Evolutionary conservation across 2,888 invertebrate genomes (phyloP).

Genomic region (Escarpia spicata): DNA sequence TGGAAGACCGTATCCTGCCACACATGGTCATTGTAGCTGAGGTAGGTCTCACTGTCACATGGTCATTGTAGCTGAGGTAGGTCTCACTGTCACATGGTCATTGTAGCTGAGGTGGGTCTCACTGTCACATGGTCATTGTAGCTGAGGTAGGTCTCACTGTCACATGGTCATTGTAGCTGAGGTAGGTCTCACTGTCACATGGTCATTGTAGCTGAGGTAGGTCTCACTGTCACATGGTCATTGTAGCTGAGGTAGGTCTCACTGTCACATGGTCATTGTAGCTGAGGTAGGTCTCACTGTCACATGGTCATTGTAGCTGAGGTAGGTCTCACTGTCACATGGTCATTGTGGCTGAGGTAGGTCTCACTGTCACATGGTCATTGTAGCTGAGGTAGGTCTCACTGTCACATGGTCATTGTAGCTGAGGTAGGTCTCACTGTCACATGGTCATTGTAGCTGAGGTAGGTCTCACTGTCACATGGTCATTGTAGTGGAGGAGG

Average conservation of each 20-base stretch:
- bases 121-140: too few relatives aligned
- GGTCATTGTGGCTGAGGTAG: background rate
- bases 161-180: too few relatives aligned
- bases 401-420: background rate
- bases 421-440: background rate
- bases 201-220: too few relatives aligned
- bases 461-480: background rate
- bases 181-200: too few relatives aligned
- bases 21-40: slow-evolving; percentile 84
- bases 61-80: slow-evolving; percentile 74
- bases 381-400: background rate
- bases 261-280: too few relatives aligned
- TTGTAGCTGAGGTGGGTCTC: background rate
- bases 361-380: background rate
- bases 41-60: slow-evolving; percentile 73
- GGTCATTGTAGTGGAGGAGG: background rate
- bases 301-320: background rate
- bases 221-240: too few relatives aligned
- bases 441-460: background rate
- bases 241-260: too few relatives aligned
- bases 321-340: background rate
- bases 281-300: background rate
- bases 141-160: too few relatives aligned
- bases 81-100: background rate
- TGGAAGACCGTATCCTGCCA: slow-evolving; percentile 95